Evolutionary conservation across 2,797 vertebrate species (phyloP), one percentile per base, ranked within the genome.

Genomic region (Sciaenops ocellatus): DNA sequence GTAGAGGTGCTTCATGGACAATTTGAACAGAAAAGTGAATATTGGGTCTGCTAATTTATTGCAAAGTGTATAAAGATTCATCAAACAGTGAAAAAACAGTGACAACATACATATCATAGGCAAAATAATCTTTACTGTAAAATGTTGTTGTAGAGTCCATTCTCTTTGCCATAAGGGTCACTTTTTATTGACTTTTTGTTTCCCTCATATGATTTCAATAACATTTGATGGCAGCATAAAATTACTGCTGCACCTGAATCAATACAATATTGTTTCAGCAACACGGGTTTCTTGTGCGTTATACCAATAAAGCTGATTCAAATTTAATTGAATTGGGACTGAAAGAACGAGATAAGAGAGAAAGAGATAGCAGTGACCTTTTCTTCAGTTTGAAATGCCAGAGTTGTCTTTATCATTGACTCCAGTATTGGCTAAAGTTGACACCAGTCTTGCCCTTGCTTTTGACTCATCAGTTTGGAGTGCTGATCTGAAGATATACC

Each of bases 351-450:
- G 50, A 80, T 56, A 47, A 50, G 62, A 74, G 62, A 67, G 46
- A 86, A 79, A 56, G 65, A 78, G 77, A 73, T 68, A 44, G 63
- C 4, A 20, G 13, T 83, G 80, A 85, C 85, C 87, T 90, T 90
- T 88, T 60, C 61, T 75, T 22, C 48, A 50, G 60, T 55, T 73
- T 81, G 44, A 89, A 92, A 90, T 88, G 87, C 67, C 87, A 89
- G 52, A 56, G 73, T 89, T 90, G 83, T 87, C 84, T 87, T 84
- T 80, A 80, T 89, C 72, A 66, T 51, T 52, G 79, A 80, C 76
- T 85, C 46, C 61, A 46, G 78, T 82, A 76, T 84, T 54, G 66
- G 62, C 51, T 84, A 54, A 76, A 76, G 75, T 70, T 84, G 74
- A 85, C 73, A 73, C 63, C 73, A 76, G 59, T 84, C 57, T 44